These are phyloP conservation scores for Andrena dorsata DNA, from an alignment of 2,888 invertebrate genomes.

Conservation along the genomic window DNA sequence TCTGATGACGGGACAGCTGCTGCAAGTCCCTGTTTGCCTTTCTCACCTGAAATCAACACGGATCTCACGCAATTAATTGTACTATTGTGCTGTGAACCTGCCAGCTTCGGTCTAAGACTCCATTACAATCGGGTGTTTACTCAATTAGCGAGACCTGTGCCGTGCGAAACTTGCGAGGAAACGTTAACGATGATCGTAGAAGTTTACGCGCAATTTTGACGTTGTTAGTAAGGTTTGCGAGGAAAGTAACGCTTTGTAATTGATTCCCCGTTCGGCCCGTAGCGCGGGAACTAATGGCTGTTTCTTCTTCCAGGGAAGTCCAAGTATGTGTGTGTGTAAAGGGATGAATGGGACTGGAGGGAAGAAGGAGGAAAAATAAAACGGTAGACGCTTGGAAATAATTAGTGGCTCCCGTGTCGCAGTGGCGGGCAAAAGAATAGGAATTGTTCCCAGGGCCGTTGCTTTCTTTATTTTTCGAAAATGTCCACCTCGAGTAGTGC, in stretches of 20 bases:
- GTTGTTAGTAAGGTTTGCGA: too few species aligned
- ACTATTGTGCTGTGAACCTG: not conserved
- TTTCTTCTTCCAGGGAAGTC: too few species aligned
- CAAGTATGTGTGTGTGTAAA: not conserved
- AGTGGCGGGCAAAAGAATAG: slow-evolving; percentile 29
- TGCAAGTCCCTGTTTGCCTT: slow-evolving; percentile 96
- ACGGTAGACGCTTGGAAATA: slow-evolving; percentile 15
- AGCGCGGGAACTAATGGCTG: too few species aligned
- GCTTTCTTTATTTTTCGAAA: slow-evolving; percentile 6
- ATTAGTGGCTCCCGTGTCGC: slow-evolving; percentile 14
- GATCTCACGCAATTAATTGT: not conserved
- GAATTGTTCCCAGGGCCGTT: slow-evolving; percentile 5
- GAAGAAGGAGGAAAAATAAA: not conserved
- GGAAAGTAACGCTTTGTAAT: too few species aligned
- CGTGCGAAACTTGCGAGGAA: too few species aligned
- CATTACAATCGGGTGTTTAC: too few species aligned
- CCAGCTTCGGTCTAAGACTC: not conserved
- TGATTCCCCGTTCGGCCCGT: too few species aligned
- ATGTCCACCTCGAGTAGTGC: slow-evolving; percentile 23
- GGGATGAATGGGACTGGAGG: not conserved
- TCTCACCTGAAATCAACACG: slow-evolving; percentile 88
- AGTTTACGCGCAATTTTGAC: too few species aligned
- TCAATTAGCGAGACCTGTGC: too few species aligned
- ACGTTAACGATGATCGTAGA: too few species aligned
- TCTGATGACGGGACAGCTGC: slow-evolving; percentile 94